Evolutionary conservation across 2,888 invertebrate genomes (phyloP).

Genomic region (Pseudeuparius sepicola): DNA sequence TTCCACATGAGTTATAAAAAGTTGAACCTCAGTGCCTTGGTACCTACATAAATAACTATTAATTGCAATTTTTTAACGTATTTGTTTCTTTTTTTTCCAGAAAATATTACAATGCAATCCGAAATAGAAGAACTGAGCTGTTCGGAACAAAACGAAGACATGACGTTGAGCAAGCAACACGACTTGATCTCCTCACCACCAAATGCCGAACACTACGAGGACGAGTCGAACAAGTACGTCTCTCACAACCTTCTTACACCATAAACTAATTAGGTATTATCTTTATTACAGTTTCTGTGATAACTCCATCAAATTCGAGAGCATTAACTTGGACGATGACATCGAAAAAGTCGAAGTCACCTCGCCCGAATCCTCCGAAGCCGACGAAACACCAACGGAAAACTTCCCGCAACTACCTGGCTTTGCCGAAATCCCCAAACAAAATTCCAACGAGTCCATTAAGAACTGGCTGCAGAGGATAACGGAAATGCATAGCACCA

Average conservation of each 20-base stretch:
- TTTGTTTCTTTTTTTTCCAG: slow-evolving; percentile 12
- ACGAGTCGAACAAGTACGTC: too few species aligned
- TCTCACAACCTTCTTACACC: too few species aligned
- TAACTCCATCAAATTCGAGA: slow-evolving; percentile 24
- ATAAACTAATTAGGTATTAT: too few species aligned
- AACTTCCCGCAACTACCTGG: slow-evolving; percentile 14
- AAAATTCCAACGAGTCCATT: slow-evolving; percentile 52
- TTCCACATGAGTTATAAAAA: too few species aligned
- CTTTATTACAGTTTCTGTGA: slow-evolving; percentile 14
- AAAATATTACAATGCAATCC: slow-evolving; percentile 20
- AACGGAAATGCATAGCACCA: slow-evolving; percentile 59
- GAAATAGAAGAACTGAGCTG: slow-evolving; percentile 12
- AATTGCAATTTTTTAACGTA: slow-evolving; percentile 10
- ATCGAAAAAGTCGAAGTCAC: slow-evolving; percentile 36
- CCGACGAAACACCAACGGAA: slow-evolving; percentile 23
- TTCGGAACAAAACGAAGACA: too few species aligned
- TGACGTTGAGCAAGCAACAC: too few species aligned
- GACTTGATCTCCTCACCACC: too few species aligned
- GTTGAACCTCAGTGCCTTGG: too few species aligned
- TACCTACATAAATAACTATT: too few species aligned
- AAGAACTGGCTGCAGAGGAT: slow-evolving; percentile 68
- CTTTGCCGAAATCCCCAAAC: slow-evolving; percentile 33
- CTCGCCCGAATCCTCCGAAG: slow-evolving; percentile 30
- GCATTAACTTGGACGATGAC: slow-evolving; percentile 34
- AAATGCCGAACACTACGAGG: too few species aligned